Base-by-base conservation (phyloP, 2,888 invertebrate genomes). In the Leucoma salicis region DNA sequence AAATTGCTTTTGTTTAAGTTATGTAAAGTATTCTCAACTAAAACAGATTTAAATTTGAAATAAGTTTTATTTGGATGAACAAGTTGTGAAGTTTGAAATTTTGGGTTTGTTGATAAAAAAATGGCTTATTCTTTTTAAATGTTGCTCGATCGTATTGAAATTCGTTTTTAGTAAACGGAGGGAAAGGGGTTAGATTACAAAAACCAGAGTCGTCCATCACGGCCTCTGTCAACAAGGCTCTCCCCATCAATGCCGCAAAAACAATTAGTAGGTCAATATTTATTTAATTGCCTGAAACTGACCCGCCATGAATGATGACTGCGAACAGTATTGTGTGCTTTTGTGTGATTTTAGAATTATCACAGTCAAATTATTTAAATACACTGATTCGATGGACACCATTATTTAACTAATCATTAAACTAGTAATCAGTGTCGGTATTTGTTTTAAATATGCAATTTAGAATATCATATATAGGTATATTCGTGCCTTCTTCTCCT, bases 261-360 rank as follows among this genome's bases (percentile, higher is more conserved):
- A 85, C 82, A 88, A 88, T 88, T 84, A 85, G 81, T 82, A 81
- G 78, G 80, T 82, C 84, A 83, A 87, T 87, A 83, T 86, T 84
- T 84, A 84, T 87, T 83, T 83, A 81, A 85, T 85, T 78, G 71
- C 75, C 64, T 64, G 56, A 73, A 74, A 66, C 68, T 70, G 62
- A 65, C 57, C 63, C 49, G 63, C 64, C 47, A 67, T 76, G 75
- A 78, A 73, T 76, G 78, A 80, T 80, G 73, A 74, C 66, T 72
- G 61, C 50, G 63, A 65, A 57, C 58, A 62, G 53, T 55, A 52
- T 50, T 53, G 49, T 53, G 57, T 66, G 53, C 46, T 58, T 63
- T 55, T 59, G 43, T 53, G 48, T 39, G 34, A 45, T 21, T 21
- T 8, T 21, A 21, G 8, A 21, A 21, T 21, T 21, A 21, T 8